These are phyloP conservation scores for Diaphora mendica DNA, from an alignment of 2,888 invertebrate species.

Conservation along the genomic window DNA sequence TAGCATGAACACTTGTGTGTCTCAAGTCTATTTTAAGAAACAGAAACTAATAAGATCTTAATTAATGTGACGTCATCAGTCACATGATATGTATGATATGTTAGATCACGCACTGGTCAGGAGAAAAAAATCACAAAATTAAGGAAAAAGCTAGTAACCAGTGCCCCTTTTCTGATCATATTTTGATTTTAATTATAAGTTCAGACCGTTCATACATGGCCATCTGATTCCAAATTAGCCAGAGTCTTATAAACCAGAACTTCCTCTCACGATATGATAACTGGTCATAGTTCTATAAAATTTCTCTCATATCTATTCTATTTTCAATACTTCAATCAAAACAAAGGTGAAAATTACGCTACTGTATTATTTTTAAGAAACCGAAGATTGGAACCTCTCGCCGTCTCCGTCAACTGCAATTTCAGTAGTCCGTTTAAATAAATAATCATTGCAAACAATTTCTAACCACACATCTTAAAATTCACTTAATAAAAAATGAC, in stretches of 20 bases:
- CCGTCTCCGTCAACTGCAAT: not conserved
- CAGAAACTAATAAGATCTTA: not conserved
- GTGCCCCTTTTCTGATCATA: no score
- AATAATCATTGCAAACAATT: not conserved
- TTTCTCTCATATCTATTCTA: no score
- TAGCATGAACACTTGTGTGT: not conserved
- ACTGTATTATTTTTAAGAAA: not conserved
- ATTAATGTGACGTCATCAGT: not conserved
- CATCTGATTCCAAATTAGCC: not conserved
- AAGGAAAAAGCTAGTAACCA: no score
- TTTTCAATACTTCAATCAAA: not conserved
- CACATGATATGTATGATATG: no score
- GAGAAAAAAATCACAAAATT: no score
- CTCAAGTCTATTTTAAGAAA: not conserved
- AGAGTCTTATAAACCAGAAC: not conserved
- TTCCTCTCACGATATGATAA: not conserved
- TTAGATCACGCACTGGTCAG: not conserved
- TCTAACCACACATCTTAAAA: slow-evolving; percentile 15
- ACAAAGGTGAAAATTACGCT: not conserved
- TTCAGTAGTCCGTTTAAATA: not conserved
- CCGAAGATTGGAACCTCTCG: not conserved
- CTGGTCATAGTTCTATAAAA: not conserved
- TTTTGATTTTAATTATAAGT: not conserved
- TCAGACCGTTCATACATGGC: not conserved
- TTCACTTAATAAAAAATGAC: slow-evolving; percentile 22